A percentile compares a stretch with the other conserved stretches of the same genome.
Evolutionary conservation across 2,888 invertebrate species (phyloP).

Genomic region (Isoperla grammatica): DNA sequence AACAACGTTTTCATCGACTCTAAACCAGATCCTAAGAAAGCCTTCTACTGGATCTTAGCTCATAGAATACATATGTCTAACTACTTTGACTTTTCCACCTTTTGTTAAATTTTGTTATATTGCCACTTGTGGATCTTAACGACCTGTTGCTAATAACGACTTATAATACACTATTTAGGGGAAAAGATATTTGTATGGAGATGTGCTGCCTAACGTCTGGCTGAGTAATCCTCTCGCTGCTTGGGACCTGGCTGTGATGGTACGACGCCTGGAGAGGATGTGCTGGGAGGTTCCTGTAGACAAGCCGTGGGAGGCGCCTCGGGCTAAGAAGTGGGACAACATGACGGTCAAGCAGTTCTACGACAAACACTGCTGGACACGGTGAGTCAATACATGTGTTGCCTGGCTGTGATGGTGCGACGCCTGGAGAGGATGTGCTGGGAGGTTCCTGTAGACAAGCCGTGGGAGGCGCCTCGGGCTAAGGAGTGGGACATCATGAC

Average conservation of each 20-base stretch:
- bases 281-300: constrained; percentile 38
- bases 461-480: constrained; percentile 39
- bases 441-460: constrained; percentile 37
- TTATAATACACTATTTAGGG: no score
- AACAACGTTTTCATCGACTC: no score
- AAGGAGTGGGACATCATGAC: constrained; percentile 40
- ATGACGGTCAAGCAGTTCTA: constrained; percentile 39
- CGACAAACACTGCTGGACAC: constrained; percentile 38
- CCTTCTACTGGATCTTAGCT: no score
- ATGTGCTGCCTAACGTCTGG: constrained; percentile 40
- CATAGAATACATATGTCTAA: no score
- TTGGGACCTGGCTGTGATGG: constrained; percentile 27
- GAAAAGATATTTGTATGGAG: background rate
- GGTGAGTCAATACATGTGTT: constrained; percentile 32
- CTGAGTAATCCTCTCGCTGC: constrained; percentile 28
- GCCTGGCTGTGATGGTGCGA: no score
- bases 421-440: no score
- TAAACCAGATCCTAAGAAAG: no score
- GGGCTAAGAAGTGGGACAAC: constrained; percentile 39
- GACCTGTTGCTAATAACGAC: no score
- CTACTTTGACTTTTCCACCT: no score
- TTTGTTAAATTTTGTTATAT: no score
- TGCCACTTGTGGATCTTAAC: no score
- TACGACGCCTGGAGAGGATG: constrained; percentile 39
- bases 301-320: constrained; percentile 39